Evolutionary conservation across 2,797 vertebrate species (phyloP), one percentile per base, ranked within the genome.

Genomic region (Pseudochromis fuscus): DNA sequence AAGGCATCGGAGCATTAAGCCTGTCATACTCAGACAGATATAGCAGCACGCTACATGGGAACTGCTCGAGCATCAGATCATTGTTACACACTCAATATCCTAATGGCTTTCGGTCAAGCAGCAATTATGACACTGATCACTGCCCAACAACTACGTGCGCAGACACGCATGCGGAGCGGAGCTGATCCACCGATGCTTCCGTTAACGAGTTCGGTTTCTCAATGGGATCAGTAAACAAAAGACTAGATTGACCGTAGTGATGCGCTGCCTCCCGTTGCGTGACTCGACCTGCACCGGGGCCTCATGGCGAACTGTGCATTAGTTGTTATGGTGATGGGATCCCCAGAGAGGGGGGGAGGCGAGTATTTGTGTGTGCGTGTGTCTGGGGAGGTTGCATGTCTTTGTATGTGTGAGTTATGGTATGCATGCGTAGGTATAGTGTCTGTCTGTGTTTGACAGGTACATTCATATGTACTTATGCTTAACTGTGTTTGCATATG

Each of bases 251-350:
- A 91, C 65, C 74, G 33, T 85, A 67, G 75, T 72, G 75, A 86
- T 83, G 82, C 40, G 84, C 77, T 44, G 83, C 82, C 85, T 84
- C 68, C 79, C 59, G 31, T 92, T 90, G 90, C 89, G 80, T 91
- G 91, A 91, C 90, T 88, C 63, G 7, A 68, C 63, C 74, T 68
- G 64, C 46, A 45, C 25, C 25, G 1, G 65, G 75, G 75, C 81
- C 77, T 77, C 81, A 44, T 3, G 25, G 69, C 67, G 83, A 93
- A 91, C 89, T 94, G 92, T 93, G 91, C 82, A 90, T 88, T 76
- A 51, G 91, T 94, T 82, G 84, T 91, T 87, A 81, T 89, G 90
- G 92, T 76, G 84, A 93, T 83, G 8, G 12, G 55, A 86, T 92
- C 92, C 86, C 91, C 49, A 76, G 91, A 93, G 94, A 90, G 62